phyloP scores from a whole-genome alignment of 2,113 vertebrate species.

The Chascanopsetta lugubris region DNA sequence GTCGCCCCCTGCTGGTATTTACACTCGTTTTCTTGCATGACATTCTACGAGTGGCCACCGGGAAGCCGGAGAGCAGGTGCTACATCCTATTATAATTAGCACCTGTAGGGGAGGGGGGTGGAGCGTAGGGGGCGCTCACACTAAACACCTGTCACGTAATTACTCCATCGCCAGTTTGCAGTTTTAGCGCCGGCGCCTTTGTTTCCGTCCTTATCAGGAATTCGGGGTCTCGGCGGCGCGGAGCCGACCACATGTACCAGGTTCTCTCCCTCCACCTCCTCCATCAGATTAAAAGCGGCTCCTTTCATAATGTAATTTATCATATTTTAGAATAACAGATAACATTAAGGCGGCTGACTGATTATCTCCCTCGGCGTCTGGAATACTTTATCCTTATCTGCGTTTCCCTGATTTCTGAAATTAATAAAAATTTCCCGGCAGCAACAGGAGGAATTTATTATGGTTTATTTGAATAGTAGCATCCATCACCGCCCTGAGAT shows the following conservation, averaged over 20 bases:
- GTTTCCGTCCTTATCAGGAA: conserved; percentile 42
- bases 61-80: too few relatives aligned
- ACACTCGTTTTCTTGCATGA: too few relatives aligned
- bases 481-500: conserved; percentile 12
- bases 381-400: conserved; percentile 29
- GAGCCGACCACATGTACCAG: conserved; percentile 13
- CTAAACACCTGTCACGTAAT: conserved; percentile 43
- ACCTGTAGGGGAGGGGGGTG: conserved; percentile 10
- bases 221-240: conserved; percentile 4
- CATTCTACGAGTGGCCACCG: too few relatives aligned
- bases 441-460: conserved; percentile 9
- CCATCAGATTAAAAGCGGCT: conserved; percentile 27
- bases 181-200: conserved; percentile 29
- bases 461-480: conserved; percentile 14
- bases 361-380: conserved; percentile 14
- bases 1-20: too few relatives aligned
- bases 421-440: background rate
- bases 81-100: too few relatives aligned
- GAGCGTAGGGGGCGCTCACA: conserved; percentile 21
- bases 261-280: background rate
- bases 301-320: conserved; percentile 23
- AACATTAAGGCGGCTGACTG: conserved; percentile 14
- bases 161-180: conserved; percentile 15
- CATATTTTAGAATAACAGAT: conserved; percentile 30
- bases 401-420: background rate